These are phyloP conservation scores for Tupaia chinensis DNA, from an alignment of 2,113 vertebrate genomes.

Conservation along the genomic window DNA sequence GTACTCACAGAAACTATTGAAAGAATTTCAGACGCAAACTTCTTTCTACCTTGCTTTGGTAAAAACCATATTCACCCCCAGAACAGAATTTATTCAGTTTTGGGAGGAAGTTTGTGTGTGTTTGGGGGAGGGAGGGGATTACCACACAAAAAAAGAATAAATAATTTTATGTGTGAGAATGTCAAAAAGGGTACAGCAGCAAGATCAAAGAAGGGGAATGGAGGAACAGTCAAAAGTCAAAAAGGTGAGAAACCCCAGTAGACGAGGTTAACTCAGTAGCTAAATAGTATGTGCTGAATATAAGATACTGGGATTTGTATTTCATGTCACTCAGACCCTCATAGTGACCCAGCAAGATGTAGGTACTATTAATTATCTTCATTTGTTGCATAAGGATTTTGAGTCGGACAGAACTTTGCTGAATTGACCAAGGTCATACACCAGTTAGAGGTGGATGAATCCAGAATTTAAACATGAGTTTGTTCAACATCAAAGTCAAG, in stretches of 20 bases:
- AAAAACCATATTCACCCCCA: not conserved
- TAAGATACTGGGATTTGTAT: not conserved
- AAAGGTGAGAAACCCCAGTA: not conserved
- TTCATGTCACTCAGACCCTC: not conserved
- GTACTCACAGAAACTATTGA: not conserved
- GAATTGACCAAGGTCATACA: not conserved
- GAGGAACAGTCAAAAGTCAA: not conserved
- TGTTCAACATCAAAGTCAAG: not conserved
- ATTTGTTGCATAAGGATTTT: not conserved
- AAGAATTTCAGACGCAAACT: not conserved
- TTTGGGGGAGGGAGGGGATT: not conserved
- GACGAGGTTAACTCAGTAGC: not conserved
- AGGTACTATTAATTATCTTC: not conserved
- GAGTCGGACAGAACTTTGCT: not conserved
- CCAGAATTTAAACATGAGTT: slow-evolving; percentile 11
- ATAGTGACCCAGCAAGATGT: not conserved
- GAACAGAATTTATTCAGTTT: not conserved
- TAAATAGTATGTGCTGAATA: not conserved
- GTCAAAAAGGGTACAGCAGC: not conserved
- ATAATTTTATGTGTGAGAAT: not conserved
- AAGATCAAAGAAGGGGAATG: not conserved
- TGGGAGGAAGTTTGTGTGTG: not conserved
- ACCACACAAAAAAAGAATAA: not conserved
- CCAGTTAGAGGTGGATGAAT: not conserved
- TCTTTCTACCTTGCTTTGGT: not conserved